A percentile compares a stretch with the other conserved stretches of the same genome.
Evolutionary conservation across 2,797 vertebrate genomes (phyloP).

Genomic region (Perodicticus potto): DNA sequence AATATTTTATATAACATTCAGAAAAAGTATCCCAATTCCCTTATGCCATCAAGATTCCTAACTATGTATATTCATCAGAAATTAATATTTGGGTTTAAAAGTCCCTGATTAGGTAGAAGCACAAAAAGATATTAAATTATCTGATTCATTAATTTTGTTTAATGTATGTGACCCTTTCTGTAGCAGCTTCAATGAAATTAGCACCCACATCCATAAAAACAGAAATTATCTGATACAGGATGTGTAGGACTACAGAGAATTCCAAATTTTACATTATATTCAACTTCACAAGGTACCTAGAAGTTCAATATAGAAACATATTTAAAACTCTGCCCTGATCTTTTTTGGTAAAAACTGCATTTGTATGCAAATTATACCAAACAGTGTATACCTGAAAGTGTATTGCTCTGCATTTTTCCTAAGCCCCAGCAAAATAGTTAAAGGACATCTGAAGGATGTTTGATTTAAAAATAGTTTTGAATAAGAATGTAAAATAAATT

Average conservation of each 20-base stretch:
- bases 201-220: not conserved
- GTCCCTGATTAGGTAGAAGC: conserved; percentile 13
- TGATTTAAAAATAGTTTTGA: conserved; percentile 81
- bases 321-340: conserved; percentile 80
- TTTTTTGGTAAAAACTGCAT: conserved; percentile 83
- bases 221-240: not conserved
- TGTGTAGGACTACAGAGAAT: conserved; percentile 40
- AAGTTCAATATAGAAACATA: conserved; percentile 78
- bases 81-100: conserved; percentile 56
- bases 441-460: conserved; percentile 82
- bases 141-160: conserved; percentile 54
- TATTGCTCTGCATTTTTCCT: conserved; percentile 82
- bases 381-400: conserved; percentile 80
- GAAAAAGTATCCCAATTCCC: not conserved
- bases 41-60: not conserved
- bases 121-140: not conserved
- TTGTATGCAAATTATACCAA: conserved; percentile 84
- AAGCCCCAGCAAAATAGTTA: conserved; percentile 79
- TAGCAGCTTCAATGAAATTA: not conserved
- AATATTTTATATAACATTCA: conserved; percentile 40
- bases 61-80: not conserved
- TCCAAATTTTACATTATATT: conserved; percentile 70
- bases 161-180: conserved; percentile 26
- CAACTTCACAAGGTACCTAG: conserved; percentile 69
- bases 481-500: conserved; percentile 81